Evolutionary conservation across 2,113 vertebrate genomes (phyloP), one percentile per base, ranked within the genome.

Genomic region (Campylomormyrus tamandua): DNA sequence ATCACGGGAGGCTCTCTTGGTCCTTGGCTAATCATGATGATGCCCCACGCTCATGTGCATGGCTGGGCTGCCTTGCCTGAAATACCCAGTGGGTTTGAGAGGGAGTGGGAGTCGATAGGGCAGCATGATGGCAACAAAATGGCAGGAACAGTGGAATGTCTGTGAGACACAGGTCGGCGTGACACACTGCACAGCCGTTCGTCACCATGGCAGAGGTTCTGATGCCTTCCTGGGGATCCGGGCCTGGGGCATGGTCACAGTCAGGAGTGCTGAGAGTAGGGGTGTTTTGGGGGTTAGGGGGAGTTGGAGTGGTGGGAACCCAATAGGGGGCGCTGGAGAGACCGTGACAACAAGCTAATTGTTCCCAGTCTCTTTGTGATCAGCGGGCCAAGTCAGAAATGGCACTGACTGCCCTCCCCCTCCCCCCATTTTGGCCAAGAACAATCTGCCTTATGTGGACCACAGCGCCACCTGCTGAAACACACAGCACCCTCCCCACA

Each of bases 261-360:
- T 58, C 56, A 58, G 56, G 5, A 58, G 17, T 53, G 52, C 52
- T 53, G 3, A 3, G 17, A 53, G 17, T 53, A 19, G 52, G 17
- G 50, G 50, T 15, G 50, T 15, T 52, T 52, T 15, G 19, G 53
- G 53, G 53, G 53, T 88, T 53, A 19, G 35, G 24, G 5, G 87
- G 8, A 6, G 39, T 7, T 11, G 84, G n/a, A 5, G 56, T 21
- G 53, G 35, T n/a, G 27, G 49, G 27, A 50, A 4, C 6, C 39
- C 42, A 53, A 15, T 39, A 50, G 53, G 31, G 53, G 87, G 17
- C 31, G 7, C 87, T 17, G 17, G 50, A 77, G 45, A 49, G 46
- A 74, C 89, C 19, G 6, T 87, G 90, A 94, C 93, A 95, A 94
- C 91, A 94, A 93, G 91, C 89, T 77, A 88, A 91, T 90, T 92